These are phyloP conservation scores for Xyrauchen texanus DNA, from an alignment of 2,113 vertebrate species.

Conservation along the genomic window DNA sequence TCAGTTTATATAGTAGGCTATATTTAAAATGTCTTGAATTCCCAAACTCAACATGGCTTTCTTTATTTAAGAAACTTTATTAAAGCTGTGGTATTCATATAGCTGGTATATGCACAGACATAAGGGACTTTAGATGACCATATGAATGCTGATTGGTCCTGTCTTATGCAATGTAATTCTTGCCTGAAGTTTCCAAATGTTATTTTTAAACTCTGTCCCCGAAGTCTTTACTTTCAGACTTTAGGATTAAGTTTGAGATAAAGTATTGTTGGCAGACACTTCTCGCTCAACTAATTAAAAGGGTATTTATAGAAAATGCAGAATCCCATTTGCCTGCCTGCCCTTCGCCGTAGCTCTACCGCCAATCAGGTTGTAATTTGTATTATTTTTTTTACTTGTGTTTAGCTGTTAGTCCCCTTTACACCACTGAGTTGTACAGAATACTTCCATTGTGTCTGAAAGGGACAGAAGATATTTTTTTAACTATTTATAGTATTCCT, in stretches of 20 bases:
- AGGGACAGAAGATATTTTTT: not conserved
- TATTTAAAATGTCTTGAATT: too few relatives aligned
- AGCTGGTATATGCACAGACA: too few relatives aligned
- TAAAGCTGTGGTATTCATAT: too few relatives aligned
- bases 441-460: not conserved
- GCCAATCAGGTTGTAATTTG: not conserved
- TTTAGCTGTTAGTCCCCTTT: conserved; percentile 27
- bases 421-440: not conserved
- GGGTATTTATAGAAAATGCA: conserved; percentile 11
- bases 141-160: too few relatives aligned
- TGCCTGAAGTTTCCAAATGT: not conserved
- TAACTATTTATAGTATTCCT: not conserved
- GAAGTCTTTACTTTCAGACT: conserved; percentile 22
- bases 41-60: too few relatives aligned
- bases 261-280: conserved; percentile 8
- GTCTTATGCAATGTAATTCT: too few relatives aligned
- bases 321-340: conserved; percentile 18
- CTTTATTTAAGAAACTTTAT: too few relatives aligned
- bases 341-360: too few relatives aligned
- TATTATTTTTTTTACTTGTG: conserved; percentile 27
- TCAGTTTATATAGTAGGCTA: too few relatives aligned
- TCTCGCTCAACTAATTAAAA: conserved; percentile 8
- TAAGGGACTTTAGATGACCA: too few relatives aligned
- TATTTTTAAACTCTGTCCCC: not conserved
- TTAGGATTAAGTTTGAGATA: not conserved